Evolutionary conservation across 2,888 invertebrate species (phyloP).

Genomic region (Lycia hirtaria): DNA sequence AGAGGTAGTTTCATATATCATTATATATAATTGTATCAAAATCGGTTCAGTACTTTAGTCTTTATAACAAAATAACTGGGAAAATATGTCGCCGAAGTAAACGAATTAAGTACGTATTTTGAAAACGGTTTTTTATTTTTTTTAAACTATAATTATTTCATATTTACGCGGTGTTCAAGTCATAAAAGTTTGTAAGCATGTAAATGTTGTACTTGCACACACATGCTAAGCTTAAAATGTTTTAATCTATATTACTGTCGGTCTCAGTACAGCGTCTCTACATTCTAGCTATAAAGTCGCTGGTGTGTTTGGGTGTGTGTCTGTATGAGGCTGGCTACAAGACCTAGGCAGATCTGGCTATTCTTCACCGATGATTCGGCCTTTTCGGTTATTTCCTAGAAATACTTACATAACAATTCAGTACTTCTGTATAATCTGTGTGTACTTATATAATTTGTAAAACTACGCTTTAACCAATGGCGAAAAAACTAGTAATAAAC

Average conservation of each 20-base stretch:
- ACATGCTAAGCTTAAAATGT: neutral
- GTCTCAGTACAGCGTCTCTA: neutral
- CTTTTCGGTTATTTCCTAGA: neutral
- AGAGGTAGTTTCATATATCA: too few relatives aligned
- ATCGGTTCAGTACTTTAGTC: too few relatives aligned
- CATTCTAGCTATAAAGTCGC: neutral
- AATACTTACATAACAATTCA: neutral
- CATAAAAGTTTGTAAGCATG: too few relatives aligned
- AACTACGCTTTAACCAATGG: too few relatives aligned
- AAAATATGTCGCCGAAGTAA: too few relatives aligned
- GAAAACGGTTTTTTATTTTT: too few relatives aligned
- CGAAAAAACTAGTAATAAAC: too few relatives aligned
- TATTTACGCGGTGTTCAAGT: too few relatives aligned
- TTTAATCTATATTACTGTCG: neutral
- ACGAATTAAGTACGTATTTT: too few relatives aligned
- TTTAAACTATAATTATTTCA: too few relatives aligned
- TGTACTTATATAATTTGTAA: neutral
- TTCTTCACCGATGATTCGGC: constrained; percentile 8
- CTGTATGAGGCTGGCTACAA: neutral
- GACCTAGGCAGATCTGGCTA: constrained; percentile 5
- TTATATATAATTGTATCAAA: too few relatives aligned
- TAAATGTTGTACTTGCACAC: neutral
- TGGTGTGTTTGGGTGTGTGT: constrained; percentile 21
- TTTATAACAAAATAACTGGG: too few relatives aligned
- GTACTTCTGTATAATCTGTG: neutral